Percentiles rank a stretch among this genome's conserved stretches.
These are phyloP conservation scores for Sphaerolaimus hirsutus DNA, from an alignment of 2,888 invertebrate genomes.

Conservation along the genomic window DNA sequence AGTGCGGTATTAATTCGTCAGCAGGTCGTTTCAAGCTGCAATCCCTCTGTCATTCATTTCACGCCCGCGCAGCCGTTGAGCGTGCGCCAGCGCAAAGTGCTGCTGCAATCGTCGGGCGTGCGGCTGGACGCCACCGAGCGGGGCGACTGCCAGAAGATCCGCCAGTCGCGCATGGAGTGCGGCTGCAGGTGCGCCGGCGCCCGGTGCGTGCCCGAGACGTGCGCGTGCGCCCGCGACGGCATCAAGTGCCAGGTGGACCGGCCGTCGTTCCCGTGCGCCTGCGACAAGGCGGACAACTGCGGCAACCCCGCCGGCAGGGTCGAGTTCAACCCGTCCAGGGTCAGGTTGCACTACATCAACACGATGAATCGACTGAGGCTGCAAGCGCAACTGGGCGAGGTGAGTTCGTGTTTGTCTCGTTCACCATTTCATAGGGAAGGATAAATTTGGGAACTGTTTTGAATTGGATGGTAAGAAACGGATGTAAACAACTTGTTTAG, in stretches of 20 bases:
- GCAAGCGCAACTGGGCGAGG: too few relatives aligned
- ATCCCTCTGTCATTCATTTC: too few relatives aligned
- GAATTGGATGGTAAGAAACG: too few relatives aligned
- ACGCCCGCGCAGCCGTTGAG: conserved; percentile 85
- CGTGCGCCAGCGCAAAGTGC: conserved; percentile 59
- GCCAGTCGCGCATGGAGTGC: conserved; percentile 32
- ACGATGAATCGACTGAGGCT: conserved; percentile 57
- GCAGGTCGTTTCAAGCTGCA: too few relatives aligned
- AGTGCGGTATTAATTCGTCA: too few relatives aligned
- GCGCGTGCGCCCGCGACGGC: conserved; percentile 73
- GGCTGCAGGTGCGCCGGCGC: conserved; percentile 65
- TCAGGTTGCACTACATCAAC: conserved; percentile 83
- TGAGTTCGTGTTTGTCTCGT: too few relatives aligned
- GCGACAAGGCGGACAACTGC: conserved; percentile 63
- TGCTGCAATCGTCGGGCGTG: conserved; percentile 71
- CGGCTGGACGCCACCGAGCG: conserved; percentile 73
- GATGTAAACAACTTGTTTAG: too few relatives aligned
- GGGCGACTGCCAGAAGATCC: conserved; percentile 68
- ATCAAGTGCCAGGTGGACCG: conserved; percentile 94
- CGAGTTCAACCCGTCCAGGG: conserved; percentile 81
- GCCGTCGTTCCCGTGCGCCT: conserved; percentile 82
- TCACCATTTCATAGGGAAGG: too few relatives aligned
- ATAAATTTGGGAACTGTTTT: too few relatives aligned
- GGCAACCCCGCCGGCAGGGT: conserved; percentile 70
- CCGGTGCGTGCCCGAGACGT: conserved; percentile 78